phyloP scores from a whole-genome alignment of 2,113 vertebrate species.

The Leptobrachium leishanense region DNA sequence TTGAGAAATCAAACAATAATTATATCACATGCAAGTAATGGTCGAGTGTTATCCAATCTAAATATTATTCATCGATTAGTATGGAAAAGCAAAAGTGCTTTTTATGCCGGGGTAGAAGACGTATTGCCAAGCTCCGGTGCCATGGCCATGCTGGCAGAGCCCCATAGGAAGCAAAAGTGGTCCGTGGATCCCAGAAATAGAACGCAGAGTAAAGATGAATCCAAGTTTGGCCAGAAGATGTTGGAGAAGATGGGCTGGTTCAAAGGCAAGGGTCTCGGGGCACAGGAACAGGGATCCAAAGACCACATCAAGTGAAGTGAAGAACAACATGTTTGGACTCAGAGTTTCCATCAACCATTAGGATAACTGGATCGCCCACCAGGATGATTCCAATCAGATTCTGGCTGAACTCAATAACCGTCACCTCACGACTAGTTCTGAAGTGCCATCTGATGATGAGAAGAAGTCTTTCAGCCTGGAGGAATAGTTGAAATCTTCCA shows the following conservation, averaged over 20 bases:
- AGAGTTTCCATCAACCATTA: slow-evolving; percentile 72
- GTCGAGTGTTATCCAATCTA: background rate
- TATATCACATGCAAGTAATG: slow-evolving; percentile 19
- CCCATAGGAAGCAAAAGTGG: slow-evolving; percentile 89
- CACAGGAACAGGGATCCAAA: slow-evolving; percentile 84
- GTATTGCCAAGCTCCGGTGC: too few relatives aligned
- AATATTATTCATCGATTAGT: slow-evolving; percentile 3
- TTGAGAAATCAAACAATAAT: slow-evolving; percentile 39
- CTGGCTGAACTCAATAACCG: slow-evolving; percentile 86
- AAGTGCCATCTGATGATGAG: slow-evolving; percentile 61
- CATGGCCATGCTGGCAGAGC: too few relatives aligned
- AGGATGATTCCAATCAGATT: slow-evolving; percentile 95
- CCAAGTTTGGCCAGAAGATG: slow-evolving; percentile 95
- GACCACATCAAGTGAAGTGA: slow-evolving; percentile 90
- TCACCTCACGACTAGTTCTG: slow-evolving; percentile 78
- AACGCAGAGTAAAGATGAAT: slow-evolving; percentile 91
- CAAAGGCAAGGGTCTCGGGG: slow-evolving; percentile 93
- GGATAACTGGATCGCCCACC: slow-evolving; percentile 97
- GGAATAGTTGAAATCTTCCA: slow-evolving; percentile 90
- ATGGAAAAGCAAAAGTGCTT: background rate
- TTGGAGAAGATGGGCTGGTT: slow-evolving; percentile 98
- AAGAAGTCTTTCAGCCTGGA: slow-evolving; percentile 85
- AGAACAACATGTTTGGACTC: slow-evolving; percentile 86
- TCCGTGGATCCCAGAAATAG: slow-evolving; percentile 90
- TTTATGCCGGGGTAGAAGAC: too few relatives aligned